Base-by-base conservation (phyloP, 2,888 invertebrate genomes). In the Heliconius cydno region DNA sequence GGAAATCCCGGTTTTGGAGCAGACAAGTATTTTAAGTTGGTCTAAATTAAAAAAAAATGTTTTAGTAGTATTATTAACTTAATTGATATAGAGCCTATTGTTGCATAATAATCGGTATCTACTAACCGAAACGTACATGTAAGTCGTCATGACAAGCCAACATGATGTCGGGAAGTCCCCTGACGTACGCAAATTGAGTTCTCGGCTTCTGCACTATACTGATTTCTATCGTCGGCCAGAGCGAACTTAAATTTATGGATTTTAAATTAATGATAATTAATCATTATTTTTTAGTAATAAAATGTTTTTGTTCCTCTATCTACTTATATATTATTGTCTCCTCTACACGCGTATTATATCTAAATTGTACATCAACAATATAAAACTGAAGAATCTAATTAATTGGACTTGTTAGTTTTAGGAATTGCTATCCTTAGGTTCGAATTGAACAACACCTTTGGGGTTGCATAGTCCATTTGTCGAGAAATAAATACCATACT, bases 121-220 rank as follows among this genome's bases (percentile, higher is more conserved):
- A 41, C 63, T 65, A 25, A 65, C 65, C 75, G 30, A 65, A 80
- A 76, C 80, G 77, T 74, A 70, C 80, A 80, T 84, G 86, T 89
- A 88, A 90, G 88, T 92, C 91, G 84, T 86, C 89, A 86, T 92
- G 92, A 91, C 92, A 90, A 87, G 85, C 87, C 87, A 87, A 88
- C 87, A 90, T 76, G 76, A 87, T 86, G 88, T 82, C 86, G 84
- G 85, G 82, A 84, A 77, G 83, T 87, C 88, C 90, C 88, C 84
- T 86, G 88, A 87, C 84, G 90, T 90, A 89, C 86, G 88, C 87
- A 91, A 93, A 94, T 92, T 90, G 91, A 91, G 90, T 92, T 91
- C 90, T 89, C 90, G 88, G 89, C 89, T 87, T 86, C 87, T 78
- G 88, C 89, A 87, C 83, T 85, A 83, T 86, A 86, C 85, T 88